A percentile compares a stretch with the other conserved stretches of the same genome.
These are phyloP conservation scores for Corydoras maculifer DNA, from an alignment of 2,113 vertebrate species.

Conservation along the genomic window DNA sequence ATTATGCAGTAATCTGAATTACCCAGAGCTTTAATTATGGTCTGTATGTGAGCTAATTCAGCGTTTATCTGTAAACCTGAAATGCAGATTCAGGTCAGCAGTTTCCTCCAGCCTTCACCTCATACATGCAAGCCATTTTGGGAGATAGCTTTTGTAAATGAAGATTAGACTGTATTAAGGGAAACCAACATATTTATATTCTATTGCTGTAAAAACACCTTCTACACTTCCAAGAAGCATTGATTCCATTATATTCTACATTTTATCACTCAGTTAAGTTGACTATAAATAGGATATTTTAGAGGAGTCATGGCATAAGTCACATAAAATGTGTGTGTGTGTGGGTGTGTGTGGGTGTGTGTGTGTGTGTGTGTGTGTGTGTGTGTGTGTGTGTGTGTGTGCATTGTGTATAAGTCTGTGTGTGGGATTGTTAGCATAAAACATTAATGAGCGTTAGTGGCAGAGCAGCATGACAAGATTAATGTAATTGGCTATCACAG, in stretches of 20 bases:
- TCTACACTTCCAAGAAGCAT: not conserved
- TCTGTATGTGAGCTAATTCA: slow-evolving; percentile 40
- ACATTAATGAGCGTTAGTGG: slow-evolving; percentile 69
- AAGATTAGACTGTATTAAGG: not conserved
- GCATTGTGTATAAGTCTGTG: slow-evolving; percentile 56
- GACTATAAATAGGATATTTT: slow-evolving; percentile 49
- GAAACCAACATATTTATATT: not conserved
- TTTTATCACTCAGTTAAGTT: slow-evolving; percentile 45
- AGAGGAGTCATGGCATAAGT: not conserved
- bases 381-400: slow-evolving; percentile 55
- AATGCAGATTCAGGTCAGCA: slow-evolving; percentile 10
- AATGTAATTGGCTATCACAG: slow-evolving; percentile 73
- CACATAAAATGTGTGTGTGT: not conserved
- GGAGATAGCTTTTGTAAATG: too few species aligned
- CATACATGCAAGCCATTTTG: too few species aligned
- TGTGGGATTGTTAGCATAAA: slow-evolving; percentile 64
- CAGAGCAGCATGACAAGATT: slow-evolving; percentile 67
- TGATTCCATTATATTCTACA: slow-evolving; percentile 26
- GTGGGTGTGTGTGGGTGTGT: too few species aligned
- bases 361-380: slow-evolving; percentile 25
- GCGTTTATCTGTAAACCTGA: slow-evolving; percentile 17
- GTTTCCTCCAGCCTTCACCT: too few species aligned
- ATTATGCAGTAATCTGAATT: slow-evolving; percentile 45
- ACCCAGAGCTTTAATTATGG: slow-evolving; percentile 42
- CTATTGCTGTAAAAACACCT: too few species aligned